Evolutionary conservation across 2,113 vertebrate species (phyloP).

Genomic region (Dryoscopus gambensis): DNA sequence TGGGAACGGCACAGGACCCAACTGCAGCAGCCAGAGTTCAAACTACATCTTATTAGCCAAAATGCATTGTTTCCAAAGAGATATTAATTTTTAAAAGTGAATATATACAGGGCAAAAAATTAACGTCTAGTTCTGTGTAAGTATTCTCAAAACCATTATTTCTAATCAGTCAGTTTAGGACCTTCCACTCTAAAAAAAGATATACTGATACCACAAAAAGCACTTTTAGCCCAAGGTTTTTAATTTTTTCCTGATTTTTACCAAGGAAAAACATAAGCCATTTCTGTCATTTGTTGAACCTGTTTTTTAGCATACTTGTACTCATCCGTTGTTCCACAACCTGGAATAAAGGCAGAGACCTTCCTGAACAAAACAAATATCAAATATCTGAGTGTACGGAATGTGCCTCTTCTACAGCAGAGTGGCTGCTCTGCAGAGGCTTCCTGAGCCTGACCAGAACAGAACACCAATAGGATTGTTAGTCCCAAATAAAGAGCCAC

Average conservation of each 20-base stretch:
- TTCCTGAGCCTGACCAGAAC: not conserved
- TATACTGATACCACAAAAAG: not conserved
- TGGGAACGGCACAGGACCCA: not conserved
- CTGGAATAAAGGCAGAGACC: not conserved
- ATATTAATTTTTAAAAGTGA: not conserved
- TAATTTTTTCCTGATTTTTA: not conserved
- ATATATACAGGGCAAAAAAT: not conserved
- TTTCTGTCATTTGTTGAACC: not conserved
- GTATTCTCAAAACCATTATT: too few relatives aligned
- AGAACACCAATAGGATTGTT: not conserved
- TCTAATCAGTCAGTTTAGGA: not conserved
- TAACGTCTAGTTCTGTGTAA: not conserved
- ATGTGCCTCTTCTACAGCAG: rapidly evolving
- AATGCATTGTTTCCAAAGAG: not conserved
- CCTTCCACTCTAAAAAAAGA: not conserved
- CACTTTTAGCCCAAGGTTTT: not conserved
- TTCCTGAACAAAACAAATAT: not conserved
- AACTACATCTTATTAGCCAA: not conserved
- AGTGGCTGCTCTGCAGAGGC: rapidly evolving
- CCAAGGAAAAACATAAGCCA: not conserved
- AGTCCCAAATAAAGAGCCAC: not conserved
- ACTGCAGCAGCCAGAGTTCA: not conserved
- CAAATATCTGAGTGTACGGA: not conserved
- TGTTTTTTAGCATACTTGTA: not conserved
- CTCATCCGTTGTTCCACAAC: not conserved